Evolutionary conservation across 2,888 invertebrate genomes (phyloP), one percentile per base, ranked within the genome.

Genomic region (Biston betularia): DNA sequence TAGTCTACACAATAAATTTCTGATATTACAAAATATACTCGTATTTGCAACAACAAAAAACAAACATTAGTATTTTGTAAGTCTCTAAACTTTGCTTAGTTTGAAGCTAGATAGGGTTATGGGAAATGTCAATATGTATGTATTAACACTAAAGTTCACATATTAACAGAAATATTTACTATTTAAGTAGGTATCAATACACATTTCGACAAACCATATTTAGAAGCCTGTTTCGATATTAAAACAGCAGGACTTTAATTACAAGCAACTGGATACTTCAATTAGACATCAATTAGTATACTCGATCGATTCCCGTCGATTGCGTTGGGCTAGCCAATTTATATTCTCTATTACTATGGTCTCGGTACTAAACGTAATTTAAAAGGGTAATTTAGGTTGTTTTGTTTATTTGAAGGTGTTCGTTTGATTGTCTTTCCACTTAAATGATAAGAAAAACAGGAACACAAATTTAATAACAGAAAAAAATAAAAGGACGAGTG

Each of bases 211-310:
- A 40, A 6, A 4, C 9, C 10, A 14, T 48, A 40, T 40, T 33
- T 40, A 46, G 38, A n/a, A 54, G 6, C 24, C 48, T 6, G 45
- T 48, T 57, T 45, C 38, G 24, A 0, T 46, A 58, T 46, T 40
- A 53, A 24, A 38, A 46, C 44, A 9, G 15, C 42, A 46, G 14
- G 12, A 11, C 49, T 50, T 59, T 56, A 65, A 65, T 65, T 60
- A 60, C 35, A 49, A 65, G 50, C 24, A 50, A 60, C 42, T 60
- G 38, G 38, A 56, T 60, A 56, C 55, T 56, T 52, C 44, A 54
- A 65, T 65, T 65, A 60, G 49, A 55, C 55, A 50, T 58, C 44
- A 54, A 60, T 65, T 65, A 60, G 50, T 49, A 52, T 50, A 15
- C 44, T n/a, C 50, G 50, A 59, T 64, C 24, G 57, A 53, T 42